These are phyloP conservation scores for Aptenodytes patagonicus DNA, from an alignment of 2,113 vertebrate species.

Conservation along the genomic window DNA sequence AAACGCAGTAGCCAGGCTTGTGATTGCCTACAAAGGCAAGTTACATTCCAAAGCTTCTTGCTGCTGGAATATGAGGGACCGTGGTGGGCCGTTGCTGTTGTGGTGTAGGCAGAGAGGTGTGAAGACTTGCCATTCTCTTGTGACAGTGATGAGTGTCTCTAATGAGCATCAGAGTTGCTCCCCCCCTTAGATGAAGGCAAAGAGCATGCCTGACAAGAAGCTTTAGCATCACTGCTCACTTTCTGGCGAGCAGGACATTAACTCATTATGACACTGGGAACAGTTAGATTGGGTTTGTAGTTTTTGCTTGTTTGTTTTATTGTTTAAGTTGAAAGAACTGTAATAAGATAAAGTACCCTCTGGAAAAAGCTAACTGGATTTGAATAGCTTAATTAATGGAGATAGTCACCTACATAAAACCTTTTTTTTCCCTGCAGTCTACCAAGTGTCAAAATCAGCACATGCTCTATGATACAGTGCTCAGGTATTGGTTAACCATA, in stretches of 20 bases:
- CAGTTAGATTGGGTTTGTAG: background rate
- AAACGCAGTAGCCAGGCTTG: background rate
- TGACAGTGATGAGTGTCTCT: background rate
- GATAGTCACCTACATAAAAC: background rate
- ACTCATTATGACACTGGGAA: background rate
- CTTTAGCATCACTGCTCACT: background rate
- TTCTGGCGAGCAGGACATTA: background rate
- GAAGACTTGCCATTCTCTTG: background rate
- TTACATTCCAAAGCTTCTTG: background rate
- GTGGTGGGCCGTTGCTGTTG: background rate
- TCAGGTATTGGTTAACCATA: background rate
- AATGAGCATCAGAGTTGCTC: background rate
- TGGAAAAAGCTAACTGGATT: background rate
- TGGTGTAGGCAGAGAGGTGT: background rate
- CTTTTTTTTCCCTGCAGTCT: background rate
- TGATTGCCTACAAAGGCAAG: background rate
- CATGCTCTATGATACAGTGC: background rate
- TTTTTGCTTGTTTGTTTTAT: background rate
- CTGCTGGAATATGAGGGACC: background rate
- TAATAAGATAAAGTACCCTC: background rate
- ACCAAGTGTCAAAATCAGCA: background rate
- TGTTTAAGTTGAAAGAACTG: background rate
- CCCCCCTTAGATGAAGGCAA: background rate
- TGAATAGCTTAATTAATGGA: constrained; percentile 15
- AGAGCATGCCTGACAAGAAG: background rate